A percentile compares a stretch with the other conserved stretches of the same genome.
phyloP scores from a whole-genome alignment of 2,113 vertebrate genomes.

The Barnardius zonarius region DNA sequence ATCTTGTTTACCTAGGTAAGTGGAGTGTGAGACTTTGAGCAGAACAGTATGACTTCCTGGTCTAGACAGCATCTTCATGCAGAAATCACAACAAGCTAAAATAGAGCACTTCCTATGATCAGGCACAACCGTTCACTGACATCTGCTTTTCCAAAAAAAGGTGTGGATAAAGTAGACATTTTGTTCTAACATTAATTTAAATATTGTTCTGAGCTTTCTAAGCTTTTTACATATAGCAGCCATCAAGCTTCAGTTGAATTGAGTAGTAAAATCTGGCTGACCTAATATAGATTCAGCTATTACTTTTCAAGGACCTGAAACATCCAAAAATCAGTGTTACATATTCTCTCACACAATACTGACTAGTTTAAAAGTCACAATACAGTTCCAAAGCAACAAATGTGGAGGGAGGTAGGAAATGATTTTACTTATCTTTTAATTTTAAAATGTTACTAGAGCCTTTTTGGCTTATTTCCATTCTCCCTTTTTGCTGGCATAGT shows the following conservation, averaged over 20 bases:
- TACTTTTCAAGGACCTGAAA: not conserved
- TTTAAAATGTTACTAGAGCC: not conserved
- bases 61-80: not conserved
- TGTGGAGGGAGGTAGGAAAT: not conserved
- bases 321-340: not conserved
- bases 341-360: not conserved
- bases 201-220: not conserved
- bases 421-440: not conserved
- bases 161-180: not conserved
- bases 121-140: not conserved
- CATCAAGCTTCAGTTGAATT: not conserved
- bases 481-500: not conserved
- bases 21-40: not conserved
- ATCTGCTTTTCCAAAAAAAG: not conserved
- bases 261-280: not conserved
- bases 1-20: not conserved
- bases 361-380: not conserved
- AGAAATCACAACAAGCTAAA: not conserved
- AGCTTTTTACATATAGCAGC: not conserved
- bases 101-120: not conserved
- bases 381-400: not conserved
- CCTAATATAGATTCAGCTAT: not conserved
- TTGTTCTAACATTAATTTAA: not conserved
- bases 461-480: not conserved
- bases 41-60: not conserved